Base-by-base conservation (phyloP, 2,797 vertebrate genomes). In the Sebastes baramenuke region DNA sequence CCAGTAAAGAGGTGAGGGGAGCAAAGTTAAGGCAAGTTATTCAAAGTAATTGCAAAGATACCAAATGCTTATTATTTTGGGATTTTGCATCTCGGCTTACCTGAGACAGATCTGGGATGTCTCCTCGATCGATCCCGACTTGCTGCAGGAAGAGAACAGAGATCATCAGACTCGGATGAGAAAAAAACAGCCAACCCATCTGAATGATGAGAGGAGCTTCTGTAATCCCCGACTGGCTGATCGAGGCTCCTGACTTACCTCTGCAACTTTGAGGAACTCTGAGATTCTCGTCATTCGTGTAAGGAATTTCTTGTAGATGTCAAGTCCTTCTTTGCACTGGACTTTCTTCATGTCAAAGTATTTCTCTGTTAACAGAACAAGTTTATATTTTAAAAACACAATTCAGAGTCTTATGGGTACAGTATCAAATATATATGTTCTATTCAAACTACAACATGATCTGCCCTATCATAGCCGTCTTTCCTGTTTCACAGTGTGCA, bases 271-370 rank as follows among this genome's bases (percentile, higher is more conserved):
- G 83, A 99, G 96, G 92, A 99, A 99, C 89, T 98, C 98, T 0
- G 98, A 98, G 92, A 99, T 99, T 90, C 98, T 96, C 4, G 97
- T 98, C 98, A 99, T 99, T 87, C 98, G 95, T 83, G 98, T 99
- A 46, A 99, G 96, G 88, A 99, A 99, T 91, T 98, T 99, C 95
- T 99, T 98, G 87, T 99, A 99, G 86, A 99, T 98, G 89, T 99
- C 98, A 74, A 99, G 97, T 77, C 97, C 98, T 91, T 99, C 98
- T 95, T 99, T 99, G 93, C 98, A 99, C 69, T 99, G 98, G 81
- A 95, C 96, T 94, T 99, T 99, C 95, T 98, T 99, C 98, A 99
- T 99, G 94, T 99, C 98, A 82, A 99, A 99, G 92, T 99, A 99
- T 95, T 99, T 99, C 94, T 99, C 98, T 99, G 83, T 82, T 36